These are phyloP conservation scores for Luperina nickerlii DNA, from an alignment of 2,888 invertebrate genomes.

Conservation along the genomic window DNA sequence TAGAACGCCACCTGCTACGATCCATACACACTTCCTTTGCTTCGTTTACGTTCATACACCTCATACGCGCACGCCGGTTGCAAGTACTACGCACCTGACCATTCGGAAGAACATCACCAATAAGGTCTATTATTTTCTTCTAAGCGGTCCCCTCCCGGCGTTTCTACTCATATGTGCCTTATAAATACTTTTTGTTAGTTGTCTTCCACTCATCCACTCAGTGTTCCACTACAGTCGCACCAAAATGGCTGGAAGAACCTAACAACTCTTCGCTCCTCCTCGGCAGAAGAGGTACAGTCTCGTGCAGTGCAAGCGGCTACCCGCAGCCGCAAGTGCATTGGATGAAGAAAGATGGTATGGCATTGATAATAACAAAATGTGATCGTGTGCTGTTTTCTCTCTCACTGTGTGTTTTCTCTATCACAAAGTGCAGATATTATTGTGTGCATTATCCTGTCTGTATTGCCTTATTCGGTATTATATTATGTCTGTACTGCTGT, in stretches of 20 bases:
- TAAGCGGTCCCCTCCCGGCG: not conserved
- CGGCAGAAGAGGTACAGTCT: slow-evolving; percentile 93
- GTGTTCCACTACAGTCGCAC: slow-evolving; percentile 91
- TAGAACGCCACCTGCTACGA: not conserved
- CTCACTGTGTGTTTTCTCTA: not conserved
- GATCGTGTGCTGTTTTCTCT: not conserved
- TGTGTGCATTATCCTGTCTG: not conserved
- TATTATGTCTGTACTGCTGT: not conserved
- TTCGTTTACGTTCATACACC: too few relatives aligned
- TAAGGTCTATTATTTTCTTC: too few relatives aligned
- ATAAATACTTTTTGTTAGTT: not conserved
- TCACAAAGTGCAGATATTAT: not conserved
- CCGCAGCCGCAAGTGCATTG: slow-evolving; percentile 94
- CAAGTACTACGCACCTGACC: not conserved
- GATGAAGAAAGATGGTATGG: slow-evolving; percentile 93
- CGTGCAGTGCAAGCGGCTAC: slow-evolving; percentile 95
- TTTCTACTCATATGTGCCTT: not conserved
- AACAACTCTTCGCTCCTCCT: slow-evolving; percentile 93
- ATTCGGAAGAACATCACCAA: not conserved
- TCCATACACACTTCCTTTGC: not conserved
- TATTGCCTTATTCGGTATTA: not conserved
- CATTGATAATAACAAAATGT: not conserved
- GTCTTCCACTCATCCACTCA: not conserved
- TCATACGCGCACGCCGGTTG: not conserved
- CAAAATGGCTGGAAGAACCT: slow-evolving; percentile 94